phyloP scores from a whole-genome alignment of 2,888 invertebrate genomes.

The Watsonalla binaria region DNA sequence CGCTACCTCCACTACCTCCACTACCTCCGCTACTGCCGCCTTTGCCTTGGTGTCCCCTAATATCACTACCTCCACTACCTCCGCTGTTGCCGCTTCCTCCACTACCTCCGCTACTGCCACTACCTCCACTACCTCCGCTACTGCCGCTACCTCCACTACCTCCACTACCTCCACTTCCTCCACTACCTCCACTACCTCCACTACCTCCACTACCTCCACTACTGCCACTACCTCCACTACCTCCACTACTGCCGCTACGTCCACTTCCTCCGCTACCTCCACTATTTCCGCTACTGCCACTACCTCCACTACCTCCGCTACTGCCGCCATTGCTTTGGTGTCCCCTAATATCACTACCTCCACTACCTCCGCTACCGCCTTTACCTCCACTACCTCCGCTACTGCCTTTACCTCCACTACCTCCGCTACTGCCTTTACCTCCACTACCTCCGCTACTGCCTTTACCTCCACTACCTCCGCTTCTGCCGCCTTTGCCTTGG shows the following conservation, averaged over 20 bases:
- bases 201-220: constrained; percentile 31
- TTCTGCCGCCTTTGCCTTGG: constrained; percentile 18
- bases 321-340: constrained; percentile 8
- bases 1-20: too few species aligned
- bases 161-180: too few species aligned
- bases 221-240: constrained; percentile 17
- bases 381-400: constrained; percentile 28
- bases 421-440: constrained; percentile 16
- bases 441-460: constrained; percentile 15
- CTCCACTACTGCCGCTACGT: constrained; percentile 15
- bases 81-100: too few species aligned
- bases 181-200: constrained; percentile 12
- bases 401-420: constrained; percentile 16
- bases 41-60: too few species aligned
- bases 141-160: too few species aligned
- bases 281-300: constrained; percentile 15
- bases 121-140: too few species aligned
- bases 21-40: too few species aligned
- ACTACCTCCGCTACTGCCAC: too few species aligned
- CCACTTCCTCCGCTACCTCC: constrained; percentile 17
- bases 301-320: constrained; percentile 19
- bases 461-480: constrained; percentile 17
- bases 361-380: constrained; percentile 20
- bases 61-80: too few species aligned
- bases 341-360: constrained; percentile 8